Evolutionary conservation across 2,797 vertebrate species (phyloP).

Genomic region (Argya squamiceps): DNA sequence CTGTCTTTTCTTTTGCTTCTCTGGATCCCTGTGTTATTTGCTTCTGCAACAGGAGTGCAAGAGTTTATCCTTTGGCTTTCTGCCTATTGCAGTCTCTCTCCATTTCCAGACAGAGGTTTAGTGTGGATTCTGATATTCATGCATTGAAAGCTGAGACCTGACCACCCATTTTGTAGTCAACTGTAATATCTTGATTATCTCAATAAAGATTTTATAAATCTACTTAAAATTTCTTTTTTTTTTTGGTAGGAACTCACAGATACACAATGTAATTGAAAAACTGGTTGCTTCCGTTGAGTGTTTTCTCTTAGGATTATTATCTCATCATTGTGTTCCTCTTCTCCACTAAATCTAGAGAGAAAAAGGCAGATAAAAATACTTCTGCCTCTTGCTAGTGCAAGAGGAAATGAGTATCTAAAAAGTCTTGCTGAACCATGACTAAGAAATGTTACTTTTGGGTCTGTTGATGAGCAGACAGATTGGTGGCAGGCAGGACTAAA

Average conservation of each 20-base stretch:
- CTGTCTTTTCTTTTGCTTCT: neutral
- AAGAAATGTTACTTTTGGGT: neutral
- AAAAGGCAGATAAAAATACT: neutral
- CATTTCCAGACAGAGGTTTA: neutral
- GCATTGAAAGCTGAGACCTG: neutral
- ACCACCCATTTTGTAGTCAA: neutral
- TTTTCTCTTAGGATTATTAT: neutral
- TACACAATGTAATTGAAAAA: neutral
- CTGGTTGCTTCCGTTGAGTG: neutral
- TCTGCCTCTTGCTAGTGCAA: neutral
- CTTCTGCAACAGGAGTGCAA: neutral
- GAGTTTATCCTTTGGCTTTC: neutral
- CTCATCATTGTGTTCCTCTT: neutral
- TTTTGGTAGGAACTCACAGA: neutral
- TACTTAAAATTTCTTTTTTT: neutral
- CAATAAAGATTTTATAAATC: neutral
- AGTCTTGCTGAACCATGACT: neutral
- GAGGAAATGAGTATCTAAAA: neutral
- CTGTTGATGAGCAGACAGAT: neutral
- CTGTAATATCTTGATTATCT: neutral
- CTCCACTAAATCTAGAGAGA: neutral
- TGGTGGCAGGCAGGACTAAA: neutral
- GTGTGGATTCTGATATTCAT: neutral
- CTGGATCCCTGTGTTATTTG: neutral
- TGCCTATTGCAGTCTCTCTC: neutral